Percentiles rank a stretch among this genome's conserved stretches.
phyloP scores from a whole-genome alignment of 2,113 vertebrate genomes.

The Python bivittatus region DNA sequence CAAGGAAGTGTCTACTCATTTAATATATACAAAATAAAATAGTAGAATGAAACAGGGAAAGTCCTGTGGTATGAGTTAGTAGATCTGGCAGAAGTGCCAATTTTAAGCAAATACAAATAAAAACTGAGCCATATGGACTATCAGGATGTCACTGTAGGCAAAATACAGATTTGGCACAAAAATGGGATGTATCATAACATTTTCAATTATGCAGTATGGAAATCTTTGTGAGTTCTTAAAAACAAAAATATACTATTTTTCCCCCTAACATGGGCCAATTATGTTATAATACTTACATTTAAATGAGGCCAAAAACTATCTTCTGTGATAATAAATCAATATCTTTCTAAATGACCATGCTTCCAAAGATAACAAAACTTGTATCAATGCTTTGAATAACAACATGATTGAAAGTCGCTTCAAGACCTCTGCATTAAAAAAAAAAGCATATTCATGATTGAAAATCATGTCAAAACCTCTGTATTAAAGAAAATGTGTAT shows the following conservation, averaged over 20 bases:
- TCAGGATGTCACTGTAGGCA: constrained; percentile 50
- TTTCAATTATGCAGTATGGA: background rate
- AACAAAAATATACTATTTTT: constrained; percentile 3
- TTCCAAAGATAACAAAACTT: background rate
- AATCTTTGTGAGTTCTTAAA: constrained; percentile 23
- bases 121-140: constrained; percentile 42
- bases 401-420: background rate
- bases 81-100: constrained; percentile 49
- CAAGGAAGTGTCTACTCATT: background rate
- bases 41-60: constrained; percentile 32
- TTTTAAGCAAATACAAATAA: constrained; percentile 65
- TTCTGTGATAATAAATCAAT: background rate
- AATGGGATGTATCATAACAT: constrained; percentile 40
- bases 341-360: background rate
- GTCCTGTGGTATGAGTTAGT: constrained; percentile 40
- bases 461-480: background rate
- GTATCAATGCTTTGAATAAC: background rate
- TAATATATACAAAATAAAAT: background rate
- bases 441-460: background rate
- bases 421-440: background rate
- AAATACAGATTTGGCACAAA: constrained; percentile 46
- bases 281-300: background rate
- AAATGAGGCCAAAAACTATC: background rate
- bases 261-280: constrained; percentile 1
- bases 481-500: background rate